phyloP scores from a whole-genome alignment of 1,140 invertebrate species.

The Drosophila ambigua region DNA sequence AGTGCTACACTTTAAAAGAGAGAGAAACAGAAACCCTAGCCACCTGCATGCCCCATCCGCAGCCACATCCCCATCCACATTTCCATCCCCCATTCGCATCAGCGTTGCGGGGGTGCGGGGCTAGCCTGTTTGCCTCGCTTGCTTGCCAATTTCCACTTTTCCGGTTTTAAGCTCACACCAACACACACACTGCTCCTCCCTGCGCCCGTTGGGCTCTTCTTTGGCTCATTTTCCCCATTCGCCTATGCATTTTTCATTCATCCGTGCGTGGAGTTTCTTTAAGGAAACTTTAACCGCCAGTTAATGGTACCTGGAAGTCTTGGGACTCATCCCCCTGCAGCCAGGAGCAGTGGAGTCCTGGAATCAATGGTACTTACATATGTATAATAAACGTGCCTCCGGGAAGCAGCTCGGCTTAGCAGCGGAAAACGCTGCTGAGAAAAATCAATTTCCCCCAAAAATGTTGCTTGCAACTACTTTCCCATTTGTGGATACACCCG shows the following conservation, averaged over 20 bases:
- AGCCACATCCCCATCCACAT: background rate
- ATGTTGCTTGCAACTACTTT: too few species aligned
- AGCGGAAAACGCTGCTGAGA: too few species aligned
- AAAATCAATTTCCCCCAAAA: too few species aligned
- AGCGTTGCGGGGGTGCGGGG: slow-evolving; percentile 22
- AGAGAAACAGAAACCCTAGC: too few species aligned
- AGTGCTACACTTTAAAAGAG: too few species aligned
- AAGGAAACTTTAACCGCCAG: slow-evolving; percentile 47
- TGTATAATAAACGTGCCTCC: too few species aligned
- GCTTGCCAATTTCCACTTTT: slow-evolving; percentile 78
- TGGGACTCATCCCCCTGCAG: too few species aligned
- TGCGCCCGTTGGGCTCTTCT: slow-evolving; percentile 15
- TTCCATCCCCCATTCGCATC: background rate
- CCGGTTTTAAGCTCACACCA: slow-evolving; percentile 71
- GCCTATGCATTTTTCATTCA: slow-evolving; percentile 67
- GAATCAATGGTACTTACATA: too few species aligned
- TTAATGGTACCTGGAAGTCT: slow-evolving; percentile 18
- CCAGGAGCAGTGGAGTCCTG: too few species aligned
- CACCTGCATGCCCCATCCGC: background rate
- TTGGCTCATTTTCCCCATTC: slow-evolving; percentile 57
- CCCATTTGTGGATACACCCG: too few species aligned
- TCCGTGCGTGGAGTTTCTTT: slow-evolving; percentile 30
- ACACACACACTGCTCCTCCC: slow-evolving; percentile 12
- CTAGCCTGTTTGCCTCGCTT: slow-evolving; percentile 61
- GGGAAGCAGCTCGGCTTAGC: too few species aligned